Percentiles rank a stretch among this genome's conserved stretches.
These are phyloP conservation scores for Eristalis tenax DNA, from an alignment of 2,888 invertebrate species.

Conservation along the genomic window DNA sequence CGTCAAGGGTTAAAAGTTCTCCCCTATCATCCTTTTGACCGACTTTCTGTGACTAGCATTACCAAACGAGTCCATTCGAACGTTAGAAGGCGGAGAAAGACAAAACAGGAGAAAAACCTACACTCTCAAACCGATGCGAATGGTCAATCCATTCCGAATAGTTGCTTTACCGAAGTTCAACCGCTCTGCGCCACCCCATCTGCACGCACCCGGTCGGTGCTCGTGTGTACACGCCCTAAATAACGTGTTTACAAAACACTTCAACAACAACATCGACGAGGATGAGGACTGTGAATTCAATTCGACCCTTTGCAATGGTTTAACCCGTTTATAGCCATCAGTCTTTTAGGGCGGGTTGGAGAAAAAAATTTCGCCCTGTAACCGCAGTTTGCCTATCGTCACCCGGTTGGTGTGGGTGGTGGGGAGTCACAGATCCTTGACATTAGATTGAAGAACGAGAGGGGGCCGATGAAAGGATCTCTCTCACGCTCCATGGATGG, in stretches of 20 bases:
- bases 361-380: conserved; percentile 12
- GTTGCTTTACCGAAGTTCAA: conserved; percentile 4
- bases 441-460: conserved; percentile 61
- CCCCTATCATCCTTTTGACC: not conserved
- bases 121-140: conserved; percentile 32
- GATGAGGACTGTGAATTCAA: conserved; percentile 45
- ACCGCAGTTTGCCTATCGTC: not conserved
- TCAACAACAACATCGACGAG: conserved; percentile 34
- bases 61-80: conserved; percentile 10
- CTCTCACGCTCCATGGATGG: conserved; percentile 25
- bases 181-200: not conserved
- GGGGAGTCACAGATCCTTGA: conserved; percentile 49
- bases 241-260: conserved; percentile 67
- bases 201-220: not conserved
- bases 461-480: conserved; percentile 10
- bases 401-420: not conserved
- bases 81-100: not conserved
- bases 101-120: not conserved
- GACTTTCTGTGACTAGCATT: conserved; percentile 9
- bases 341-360: conserved; percentile 29
- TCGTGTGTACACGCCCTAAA: conserved; percentile 31
- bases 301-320: conserved; percentile 57
- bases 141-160: conserved; percentile 49
- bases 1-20: conserved; percentile 22
- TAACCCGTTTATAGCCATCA: conserved; percentile 65